These are phyloP conservation scores for Saturnia japonica DNA, from an alignment of 2,888 invertebrate genomes.

Conservation along the genomic window DNA sequence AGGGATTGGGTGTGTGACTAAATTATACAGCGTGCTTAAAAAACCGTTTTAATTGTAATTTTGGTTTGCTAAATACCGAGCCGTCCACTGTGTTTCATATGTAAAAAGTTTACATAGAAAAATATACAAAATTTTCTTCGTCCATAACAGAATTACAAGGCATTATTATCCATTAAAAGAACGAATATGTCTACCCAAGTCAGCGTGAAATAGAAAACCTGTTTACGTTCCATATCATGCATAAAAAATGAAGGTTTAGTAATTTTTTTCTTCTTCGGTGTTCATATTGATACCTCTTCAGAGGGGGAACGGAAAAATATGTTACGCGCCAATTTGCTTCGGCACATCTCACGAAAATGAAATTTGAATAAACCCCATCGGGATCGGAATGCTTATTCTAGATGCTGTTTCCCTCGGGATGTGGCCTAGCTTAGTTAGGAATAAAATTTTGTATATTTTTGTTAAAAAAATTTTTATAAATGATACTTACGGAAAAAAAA, in stretches of 20 bases:
- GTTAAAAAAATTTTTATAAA: too few relatives aligned
- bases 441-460: neutral
- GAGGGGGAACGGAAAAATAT: constrained; percentile 40
- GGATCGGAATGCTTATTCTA: constrained; percentile 32
- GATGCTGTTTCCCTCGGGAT: neutral
- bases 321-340: constrained; percentile 54
- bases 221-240: constrained; percentile 9
- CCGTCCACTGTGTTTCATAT: too few relatives aligned
- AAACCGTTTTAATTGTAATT: too few relatives aligned
- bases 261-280: constrained; percentile 5
- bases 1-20: too few relatives aligned
- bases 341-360: constrained; percentile 49
- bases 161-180: constrained; percentile 12
- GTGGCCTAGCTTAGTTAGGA: neutral
- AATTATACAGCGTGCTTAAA: too few relatives aligned
- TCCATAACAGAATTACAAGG: neutral
- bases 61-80: too few relatives aligned
- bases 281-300: constrained; percentile 15
- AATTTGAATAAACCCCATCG: constrained; percentile 58
- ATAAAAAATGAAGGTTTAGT: constrained; percentile 12
- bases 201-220: constrained; percentile 13
- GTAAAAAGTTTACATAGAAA: neutral
- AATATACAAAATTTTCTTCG: neutral
- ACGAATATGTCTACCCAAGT: constrained; percentile 1
- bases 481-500: too few relatives aligned